These are phyloP conservation scores for Pachymerium ferrugineum DNA, from an alignment of 2,888 invertebrate species.

Conservation along the genomic window DNA sequence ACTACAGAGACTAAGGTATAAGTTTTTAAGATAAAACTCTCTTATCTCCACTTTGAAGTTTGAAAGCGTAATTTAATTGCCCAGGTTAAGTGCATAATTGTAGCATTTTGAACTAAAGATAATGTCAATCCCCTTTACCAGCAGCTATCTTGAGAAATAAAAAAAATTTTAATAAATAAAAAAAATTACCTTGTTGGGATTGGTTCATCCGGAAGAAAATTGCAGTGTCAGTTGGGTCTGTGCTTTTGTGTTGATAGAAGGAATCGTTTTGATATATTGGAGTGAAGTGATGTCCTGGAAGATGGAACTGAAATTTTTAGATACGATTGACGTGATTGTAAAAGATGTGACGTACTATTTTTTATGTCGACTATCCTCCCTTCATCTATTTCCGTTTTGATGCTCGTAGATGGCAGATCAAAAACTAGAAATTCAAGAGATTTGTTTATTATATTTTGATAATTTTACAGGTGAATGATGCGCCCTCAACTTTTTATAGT, in stretches of 20 bases:
- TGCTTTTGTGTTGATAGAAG: neutral
- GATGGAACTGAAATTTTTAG: neutral
- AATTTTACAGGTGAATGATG: too few species aligned
- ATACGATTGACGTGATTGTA: neutral
- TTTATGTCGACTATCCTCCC: neutral
- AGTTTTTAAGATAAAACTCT: conserved; percentile 15
- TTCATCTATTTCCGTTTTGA: neutral
- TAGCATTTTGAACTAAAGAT: neutral
- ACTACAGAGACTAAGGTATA: neutral
- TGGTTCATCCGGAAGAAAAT: conserved; percentile 10
- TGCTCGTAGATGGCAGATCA: conserved; percentile 3
- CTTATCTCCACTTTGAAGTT: neutral
- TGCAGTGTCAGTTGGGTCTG: neutral
- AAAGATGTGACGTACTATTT: neutral
- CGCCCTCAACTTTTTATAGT: too few species aligned
- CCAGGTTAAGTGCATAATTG: neutral
- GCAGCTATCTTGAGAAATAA: neutral
- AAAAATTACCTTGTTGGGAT: conserved; percentile 15
- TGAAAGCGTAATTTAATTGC: neutral
- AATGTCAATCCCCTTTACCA: neutral
- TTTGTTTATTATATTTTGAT: too few species aligned
- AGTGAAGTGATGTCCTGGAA: neutral
- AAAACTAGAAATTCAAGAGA: neutral
- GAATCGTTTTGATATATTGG: neutral
- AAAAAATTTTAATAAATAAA: neutral